A percentile compares a stretch with the other conserved stretches of the same genome.
Conservation (phyloP, 2,113 vertebrate species). For the Hemicordylus capensis region DNA sequence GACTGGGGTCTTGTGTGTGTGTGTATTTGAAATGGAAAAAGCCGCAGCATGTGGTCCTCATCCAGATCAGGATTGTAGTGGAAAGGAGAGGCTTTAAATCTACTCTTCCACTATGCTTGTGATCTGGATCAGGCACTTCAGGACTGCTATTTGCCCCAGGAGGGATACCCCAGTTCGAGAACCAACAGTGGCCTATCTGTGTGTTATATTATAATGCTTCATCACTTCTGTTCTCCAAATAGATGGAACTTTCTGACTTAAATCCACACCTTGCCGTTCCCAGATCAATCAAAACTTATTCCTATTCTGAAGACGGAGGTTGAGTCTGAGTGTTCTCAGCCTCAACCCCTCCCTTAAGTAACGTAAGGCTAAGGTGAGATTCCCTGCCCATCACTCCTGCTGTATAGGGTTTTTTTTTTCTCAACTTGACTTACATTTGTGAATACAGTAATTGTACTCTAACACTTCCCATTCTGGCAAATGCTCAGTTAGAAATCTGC, state of each 20-base stretch:
- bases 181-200: background rate
- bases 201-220: background rate
- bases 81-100: no score
- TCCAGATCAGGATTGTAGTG: no score
- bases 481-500: background rate
- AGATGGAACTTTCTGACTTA: background rate
- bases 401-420: background rate
- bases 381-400: background rate
- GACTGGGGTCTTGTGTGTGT: no score
- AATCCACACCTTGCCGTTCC: background rate
- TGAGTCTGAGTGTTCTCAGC: no score
- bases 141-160: no score
- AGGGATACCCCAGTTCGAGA: no score
- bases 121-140: no score
- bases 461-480: slow-evolving; percentile 14
- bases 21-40: no score
- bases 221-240: background rate
- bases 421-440: background rate
- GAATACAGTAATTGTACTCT: background rate
- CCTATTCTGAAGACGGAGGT: background rate
- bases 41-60: no score
- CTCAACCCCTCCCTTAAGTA: no score
- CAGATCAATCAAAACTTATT: background rate
- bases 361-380: no score
- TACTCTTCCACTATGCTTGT: no score